Conservation (phyloP, 2,113 vertebrate species). For the Channa argus region DNA sequence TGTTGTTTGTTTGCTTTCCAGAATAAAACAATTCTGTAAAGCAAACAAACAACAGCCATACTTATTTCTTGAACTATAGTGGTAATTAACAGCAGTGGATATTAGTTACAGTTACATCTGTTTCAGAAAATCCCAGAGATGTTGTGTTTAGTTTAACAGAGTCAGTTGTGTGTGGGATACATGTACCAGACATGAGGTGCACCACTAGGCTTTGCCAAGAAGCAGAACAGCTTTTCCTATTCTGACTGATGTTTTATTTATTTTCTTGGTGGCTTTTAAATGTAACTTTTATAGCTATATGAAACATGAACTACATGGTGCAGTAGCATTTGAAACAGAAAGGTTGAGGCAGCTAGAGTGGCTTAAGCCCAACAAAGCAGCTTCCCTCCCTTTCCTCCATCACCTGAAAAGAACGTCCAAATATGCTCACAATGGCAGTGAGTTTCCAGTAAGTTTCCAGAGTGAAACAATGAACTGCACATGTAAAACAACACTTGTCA, state of each 20-base stretch:
- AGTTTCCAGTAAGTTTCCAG: too few species aligned
- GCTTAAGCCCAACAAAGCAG: conserved; percentile 3
- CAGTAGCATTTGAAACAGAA: conserved; percentile 30
- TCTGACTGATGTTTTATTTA: conserved; percentile 70
- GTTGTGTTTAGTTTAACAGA: conserved; percentile 43
- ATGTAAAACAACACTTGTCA: too few species aligned
- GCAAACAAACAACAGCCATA: not conserved
- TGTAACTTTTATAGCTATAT: conserved; percentile 48
- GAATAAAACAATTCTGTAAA: not conserved
- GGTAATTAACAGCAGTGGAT: conserved; percentile 22
- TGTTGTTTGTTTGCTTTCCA: too few species aligned
- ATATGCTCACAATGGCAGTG: too few species aligned
- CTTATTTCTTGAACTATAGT: not conserved
- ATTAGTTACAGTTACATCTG: not conserved
- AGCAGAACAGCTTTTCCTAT: not conserved
- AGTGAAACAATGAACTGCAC: too few species aligned
- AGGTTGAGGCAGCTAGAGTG: not conserved
- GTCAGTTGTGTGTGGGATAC: conserved; percentile 42
- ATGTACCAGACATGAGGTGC: conserved; percentile 68
- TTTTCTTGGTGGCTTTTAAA: conserved; percentile 59
- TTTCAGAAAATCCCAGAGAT: conserved; percentile 31
- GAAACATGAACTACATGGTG: conserved; percentile 3
- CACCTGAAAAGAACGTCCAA: not conserved
- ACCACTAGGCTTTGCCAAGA: conserved; percentile 28
- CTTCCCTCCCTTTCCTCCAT: not conserved